A percentile compares a stretch with the other conserved stretches of the same genome.
phyloP scores from a whole-genome alignment of 2,113 vertebrate species.

The Syngnathus scovelli region DNA sequence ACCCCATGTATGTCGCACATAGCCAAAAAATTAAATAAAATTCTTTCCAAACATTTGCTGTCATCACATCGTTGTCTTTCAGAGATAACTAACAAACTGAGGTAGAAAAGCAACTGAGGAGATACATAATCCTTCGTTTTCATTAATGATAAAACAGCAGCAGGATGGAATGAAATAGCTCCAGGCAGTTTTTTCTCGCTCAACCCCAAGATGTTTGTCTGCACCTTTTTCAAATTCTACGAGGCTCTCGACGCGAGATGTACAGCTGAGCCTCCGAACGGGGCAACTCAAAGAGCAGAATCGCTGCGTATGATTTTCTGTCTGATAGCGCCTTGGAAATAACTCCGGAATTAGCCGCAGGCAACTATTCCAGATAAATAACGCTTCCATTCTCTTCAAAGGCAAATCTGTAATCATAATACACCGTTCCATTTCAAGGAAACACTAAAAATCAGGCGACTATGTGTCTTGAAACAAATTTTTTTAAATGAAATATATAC shows the following conservation, averaged over 20 bases:
- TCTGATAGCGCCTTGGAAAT: conserved; percentile 21
- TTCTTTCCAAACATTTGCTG: conserved; percentile 60
- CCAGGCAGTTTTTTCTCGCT: conserved; percentile 33
- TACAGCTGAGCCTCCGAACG: conserved; percentile 31
- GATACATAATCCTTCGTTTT: conserved; percentile 72
- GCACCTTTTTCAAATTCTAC: conserved; percentile 48
- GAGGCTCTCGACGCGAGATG: conserved; percentile 35
- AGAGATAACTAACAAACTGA: conserved; percentile 85
- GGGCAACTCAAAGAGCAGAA: conserved; percentile 24
- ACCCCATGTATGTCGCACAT: conserved; percentile 54
- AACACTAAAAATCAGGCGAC: conserved; percentile 27
- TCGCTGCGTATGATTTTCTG: conserved; percentile 25
- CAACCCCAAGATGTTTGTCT: conserved; percentile 60
- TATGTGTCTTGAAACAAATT: conserved; percentile 70
- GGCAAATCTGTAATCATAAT: conserved; percentile 42
- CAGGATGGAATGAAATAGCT: conserved; percentile 54
- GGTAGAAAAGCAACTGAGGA: conserved; percentile 87
- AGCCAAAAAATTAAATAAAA: conserved; percentile 16
- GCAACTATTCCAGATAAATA: conserved; percentile 36
- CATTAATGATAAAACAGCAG: conserved; percentile 69
- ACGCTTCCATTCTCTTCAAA: conserved; percentile 37
- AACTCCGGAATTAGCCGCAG: conserved; percentile 28
- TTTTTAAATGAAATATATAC: conserved; percentile 79
- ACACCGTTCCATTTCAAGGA: conserved; percentile 34
- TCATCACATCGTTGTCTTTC: conserved; percentile 64